These are phyloP conservation scores for Callocephalon fimbriatum DNA, from an alignment of 2,113 vertebrate genomes.

Conservation along the genomic window DNA sequence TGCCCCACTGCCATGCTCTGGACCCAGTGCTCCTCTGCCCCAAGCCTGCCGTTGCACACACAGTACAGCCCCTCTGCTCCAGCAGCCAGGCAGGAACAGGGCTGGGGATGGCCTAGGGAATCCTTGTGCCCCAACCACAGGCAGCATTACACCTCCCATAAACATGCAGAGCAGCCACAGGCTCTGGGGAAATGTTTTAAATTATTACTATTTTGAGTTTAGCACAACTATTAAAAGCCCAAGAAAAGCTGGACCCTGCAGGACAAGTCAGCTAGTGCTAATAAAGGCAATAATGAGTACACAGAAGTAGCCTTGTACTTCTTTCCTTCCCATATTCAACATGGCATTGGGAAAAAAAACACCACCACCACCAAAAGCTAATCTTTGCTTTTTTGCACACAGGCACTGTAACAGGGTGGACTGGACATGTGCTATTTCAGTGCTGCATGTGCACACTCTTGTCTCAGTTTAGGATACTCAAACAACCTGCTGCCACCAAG, in stretches of 20 bases:
- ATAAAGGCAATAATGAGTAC: background rate
- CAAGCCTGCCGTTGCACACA: rapidly evolving
- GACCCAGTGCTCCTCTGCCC: background rate
- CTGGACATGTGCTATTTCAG: background rate
- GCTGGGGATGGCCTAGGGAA: background rate
- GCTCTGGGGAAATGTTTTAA: background rate
- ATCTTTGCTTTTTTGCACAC: background rate
- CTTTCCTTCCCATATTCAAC: background rate
- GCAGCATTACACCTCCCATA: background rate
- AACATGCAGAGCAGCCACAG: background rate
- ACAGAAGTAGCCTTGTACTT: background rate
- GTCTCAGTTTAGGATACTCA: background rate
- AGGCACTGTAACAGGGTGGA: background rate
- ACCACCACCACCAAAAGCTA: background rate
- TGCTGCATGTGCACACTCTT: background rate
- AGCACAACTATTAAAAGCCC: constrained; percentile 22
- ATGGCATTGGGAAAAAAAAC: rapidly evolving
- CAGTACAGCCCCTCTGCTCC: background rate
- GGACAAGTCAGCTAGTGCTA: background rate
- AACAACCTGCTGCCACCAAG: rapidly evolving
- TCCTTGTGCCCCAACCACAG: rapidly evolving
- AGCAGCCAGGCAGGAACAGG: background rate
- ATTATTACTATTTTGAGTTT: background rate
- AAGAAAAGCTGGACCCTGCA: background rate
- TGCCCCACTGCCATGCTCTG: background rate